Evolutionary conservation across 2,888 invertebrate species (phyloP).

Genomic region (Drosophila histrio): DNA sequence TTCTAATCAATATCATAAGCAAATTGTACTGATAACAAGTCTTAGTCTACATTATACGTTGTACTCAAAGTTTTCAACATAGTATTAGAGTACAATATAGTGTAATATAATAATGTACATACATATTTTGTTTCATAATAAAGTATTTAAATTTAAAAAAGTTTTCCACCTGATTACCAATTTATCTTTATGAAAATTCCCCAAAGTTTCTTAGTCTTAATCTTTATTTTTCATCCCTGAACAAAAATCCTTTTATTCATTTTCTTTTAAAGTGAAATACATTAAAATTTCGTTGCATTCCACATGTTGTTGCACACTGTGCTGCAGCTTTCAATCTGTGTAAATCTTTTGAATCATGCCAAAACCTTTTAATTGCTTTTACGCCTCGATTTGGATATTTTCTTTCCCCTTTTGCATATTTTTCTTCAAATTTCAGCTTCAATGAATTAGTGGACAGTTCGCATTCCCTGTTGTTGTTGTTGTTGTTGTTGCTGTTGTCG

Average conservation of each 20-base stretch:
- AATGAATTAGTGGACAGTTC: conserved; percentile 51
- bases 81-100: too few relatives aligned
- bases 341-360: conserved; percentile 21
- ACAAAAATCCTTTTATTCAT: too few relatives aligned
- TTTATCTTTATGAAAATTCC: too few relatives aligned
- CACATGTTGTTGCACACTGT: neutral
- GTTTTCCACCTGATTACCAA: too few relatives aligned
- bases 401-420: neutral
- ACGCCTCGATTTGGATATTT: neutral
- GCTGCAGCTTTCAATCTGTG: neutral
- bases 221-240: neutral
- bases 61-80: too few relatives aligned
- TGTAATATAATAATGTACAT: too few relatives aligned
- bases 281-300: neutral
- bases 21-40: too few relatives aligned
- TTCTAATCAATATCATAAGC: too few relatives aligned
- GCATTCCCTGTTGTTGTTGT: conserved; percentile 5
- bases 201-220: neutral
- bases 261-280: neutral
- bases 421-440: conserved; percentile 11
- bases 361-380: conserved; percentile 50
- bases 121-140: too few relatives aligned
- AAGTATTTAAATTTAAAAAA: too few relatives aligned
- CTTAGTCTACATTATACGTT: too few relatives aligned
- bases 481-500: conserved; percentile 19